These are phyloP conservation scores for Papilio polytes DNA, from an alignment of 1,140 invertebrate genomes.

Conservation along the genomic window DNA sequence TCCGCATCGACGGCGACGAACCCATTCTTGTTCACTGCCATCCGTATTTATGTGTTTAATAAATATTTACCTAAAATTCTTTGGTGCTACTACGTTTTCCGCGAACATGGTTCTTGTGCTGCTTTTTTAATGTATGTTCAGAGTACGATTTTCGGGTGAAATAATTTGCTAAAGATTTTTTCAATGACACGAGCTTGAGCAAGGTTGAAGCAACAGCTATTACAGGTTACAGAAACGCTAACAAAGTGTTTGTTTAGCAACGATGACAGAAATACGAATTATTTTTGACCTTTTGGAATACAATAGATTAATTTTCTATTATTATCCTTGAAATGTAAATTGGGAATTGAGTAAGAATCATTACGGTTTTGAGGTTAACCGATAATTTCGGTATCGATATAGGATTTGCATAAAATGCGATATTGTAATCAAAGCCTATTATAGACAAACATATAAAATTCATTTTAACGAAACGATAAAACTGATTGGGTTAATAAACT, in stretches of 20 bases:
- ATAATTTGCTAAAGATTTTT: slow-evolving; percentile 10
- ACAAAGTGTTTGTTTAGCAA: slow-evolving; percentile 31
- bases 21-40: slow-evolving; percentile 29
- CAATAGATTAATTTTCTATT: slow-evolving; percentile 18
- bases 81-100: neutral
- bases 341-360: slow-evolving; percentile 8
- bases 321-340: slow-evolving; percentile 33
- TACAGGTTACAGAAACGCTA: slow-evolving; percentile 28
- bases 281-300: slow-evolving; percentile 5
- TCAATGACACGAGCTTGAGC: slow-evolving; percentile 26
- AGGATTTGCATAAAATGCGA: neutral
- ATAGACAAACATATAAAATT: neutral
- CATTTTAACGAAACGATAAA: neutral
- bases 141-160: neutral
- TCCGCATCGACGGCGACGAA: slow-evolving; percentile 23
- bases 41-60: slow-evolving; percentile 16
- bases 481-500: neutral
- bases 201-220: slow-evolving; percentile 33
- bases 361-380: neutral
- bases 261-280: slow-evolving; percentile 28
- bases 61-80: slow-evolving; percentile 23
- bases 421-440: neutral
- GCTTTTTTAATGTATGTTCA: neutral
- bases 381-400: neutral
- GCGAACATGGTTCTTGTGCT: neutral